These are phyloP conservation scores for Drosophila varians DNA, from an alignment of 1,140 invertebrate genomes.

Conservation along the genomic window DNA sequence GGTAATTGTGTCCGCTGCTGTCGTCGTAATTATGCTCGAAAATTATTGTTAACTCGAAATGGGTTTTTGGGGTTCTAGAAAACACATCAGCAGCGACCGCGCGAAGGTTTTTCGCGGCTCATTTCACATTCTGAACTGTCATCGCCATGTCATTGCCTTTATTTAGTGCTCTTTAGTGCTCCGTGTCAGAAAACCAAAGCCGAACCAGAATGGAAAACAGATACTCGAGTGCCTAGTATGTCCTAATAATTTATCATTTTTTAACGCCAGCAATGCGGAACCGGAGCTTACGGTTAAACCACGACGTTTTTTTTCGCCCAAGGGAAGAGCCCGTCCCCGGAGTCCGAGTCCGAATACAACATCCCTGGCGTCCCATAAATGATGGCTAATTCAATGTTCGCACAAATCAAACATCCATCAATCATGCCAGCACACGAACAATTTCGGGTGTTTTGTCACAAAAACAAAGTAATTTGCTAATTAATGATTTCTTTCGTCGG, in stretches of 20 bases:
- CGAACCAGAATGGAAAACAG: constrained; percentile 8
- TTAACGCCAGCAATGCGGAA: constrained; percentile 68
- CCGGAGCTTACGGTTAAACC: constrained; percentile 48
- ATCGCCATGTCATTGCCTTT: constrained; percentile 23
- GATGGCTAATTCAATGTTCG: constrained; percentile 66
- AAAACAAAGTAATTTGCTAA: constrained; percentile 74
- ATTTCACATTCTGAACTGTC: constrained; percentile 68
- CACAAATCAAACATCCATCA: constrained; percentile 70
- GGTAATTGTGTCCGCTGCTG: constrained; percentile 68
- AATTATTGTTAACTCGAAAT: constrained; percentile 63
- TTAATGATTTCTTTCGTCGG: constrained; percentile 49
- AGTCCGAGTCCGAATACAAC: constrained; percentile 28
- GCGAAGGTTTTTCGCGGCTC: constrained; percentile 61
- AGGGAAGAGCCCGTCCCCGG: constrained; percentile 21
- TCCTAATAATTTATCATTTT: constrained; percentile 37
- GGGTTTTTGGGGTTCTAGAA: constrained; percentile 61
- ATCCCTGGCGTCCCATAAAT: constrained; percentile 45
- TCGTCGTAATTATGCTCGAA: constrained; percentile 40
- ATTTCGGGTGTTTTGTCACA: constrained; percentile 64
- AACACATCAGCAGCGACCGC: constrained; percentile 10
- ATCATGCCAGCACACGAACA: constrained; percentile 49
- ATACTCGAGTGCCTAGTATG: background rate
- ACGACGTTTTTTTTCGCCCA: constrained; percentile 22
- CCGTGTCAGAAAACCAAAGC: background rate
- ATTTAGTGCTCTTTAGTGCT: constrained; percentile 33